phyloP scores from a whole-genome alignment of 2,888 invertebrate species.

The Epinotia brunnichana region DNA sequence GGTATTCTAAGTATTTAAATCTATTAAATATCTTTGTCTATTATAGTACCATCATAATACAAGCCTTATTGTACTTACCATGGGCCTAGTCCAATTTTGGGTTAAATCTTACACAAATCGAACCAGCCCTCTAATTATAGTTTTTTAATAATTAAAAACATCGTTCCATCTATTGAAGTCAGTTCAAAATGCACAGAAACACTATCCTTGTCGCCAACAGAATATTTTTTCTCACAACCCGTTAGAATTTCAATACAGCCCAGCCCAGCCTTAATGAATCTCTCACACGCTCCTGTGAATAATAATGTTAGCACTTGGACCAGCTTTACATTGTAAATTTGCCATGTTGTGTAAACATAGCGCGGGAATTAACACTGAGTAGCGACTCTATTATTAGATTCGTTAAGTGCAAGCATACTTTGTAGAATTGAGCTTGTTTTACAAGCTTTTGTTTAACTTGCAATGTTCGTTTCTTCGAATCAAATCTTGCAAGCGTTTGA shows the following conservation, averaged over 20 bases:
- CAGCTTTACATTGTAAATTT: constrained; percentile 59
- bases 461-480: not conserved
- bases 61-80: too few relatives aligned
- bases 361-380: constrained; percentile 58
- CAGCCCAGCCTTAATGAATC: constrained; percentile 37
- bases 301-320: constrained; percentile 54
- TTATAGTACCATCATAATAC: too few relatives aligned
- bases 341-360: constrained; percentile 53
- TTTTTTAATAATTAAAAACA: too few relatives aligned
- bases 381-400: constrained; percentile 53
- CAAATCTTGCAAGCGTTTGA: too few relatives aligned
- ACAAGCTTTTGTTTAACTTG: not conserved
- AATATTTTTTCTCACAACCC: not conserved
- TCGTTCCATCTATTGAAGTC: too few relatives aligned
- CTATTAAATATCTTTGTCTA: too few relatives aligned
- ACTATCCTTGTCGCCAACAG: not conserved
- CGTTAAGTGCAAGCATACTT: constrained; percentile 49
- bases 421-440: not conserved
- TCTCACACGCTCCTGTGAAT: constrained; percentile 50
- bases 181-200: too few relatives aligned
- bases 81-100: too few relatives aligned
- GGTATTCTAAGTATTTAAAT: too few relatives aligned
- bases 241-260: constrained; percentile 29
- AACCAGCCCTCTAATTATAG: too few relatives aligned
- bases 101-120: too few relatives aligned